Conservation (phyloP, 2,888 invertebrate genomes). For the Apamea anceps region DNA sequence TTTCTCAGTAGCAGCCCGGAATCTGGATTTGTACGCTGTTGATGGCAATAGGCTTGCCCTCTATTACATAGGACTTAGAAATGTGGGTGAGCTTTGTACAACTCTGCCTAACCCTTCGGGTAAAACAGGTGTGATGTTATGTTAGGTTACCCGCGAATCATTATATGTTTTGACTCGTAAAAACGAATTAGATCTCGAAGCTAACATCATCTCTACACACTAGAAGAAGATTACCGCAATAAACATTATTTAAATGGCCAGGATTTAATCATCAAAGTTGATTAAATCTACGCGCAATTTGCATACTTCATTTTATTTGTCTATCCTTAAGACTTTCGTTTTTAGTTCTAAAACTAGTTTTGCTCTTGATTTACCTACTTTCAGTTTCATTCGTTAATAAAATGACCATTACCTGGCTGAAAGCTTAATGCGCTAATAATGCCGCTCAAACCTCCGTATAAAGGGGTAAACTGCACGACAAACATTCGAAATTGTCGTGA, state of each 20-base stretch:
- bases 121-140: neutral
- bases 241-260: conserved; percentile 22
- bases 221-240: conserved; percentile 3
- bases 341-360: conserved; percentile 60
- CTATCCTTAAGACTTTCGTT: conserved; percentile 56
- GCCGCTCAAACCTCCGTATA: neutral
- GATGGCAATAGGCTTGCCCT: neutral
- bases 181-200: neutral
- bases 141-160: neutral
- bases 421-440: conserved; percentile 31
- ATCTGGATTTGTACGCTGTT: neutral
- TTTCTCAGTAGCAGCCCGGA: neutral
- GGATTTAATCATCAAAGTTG: conserved; percentile 15
- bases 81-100: neutral
- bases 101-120: neutral
- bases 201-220: conserved; percentile 1
- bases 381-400: conserved; percentile 54
- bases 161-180: neutral
- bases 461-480: conserved; percentile 24
- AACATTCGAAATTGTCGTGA: conserved; percentile 41
- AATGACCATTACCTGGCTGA: conserved; percentile 31
- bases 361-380: conserved; percentile 44
- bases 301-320: conserved; percentile 45
- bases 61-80: too few species aligned
- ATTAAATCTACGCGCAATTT: conserved; percentile 42